Evolutionary conservation across 2,797 vertebrate genomes (phyloP).

Genomic region (Ciconia nigra): DNA sequence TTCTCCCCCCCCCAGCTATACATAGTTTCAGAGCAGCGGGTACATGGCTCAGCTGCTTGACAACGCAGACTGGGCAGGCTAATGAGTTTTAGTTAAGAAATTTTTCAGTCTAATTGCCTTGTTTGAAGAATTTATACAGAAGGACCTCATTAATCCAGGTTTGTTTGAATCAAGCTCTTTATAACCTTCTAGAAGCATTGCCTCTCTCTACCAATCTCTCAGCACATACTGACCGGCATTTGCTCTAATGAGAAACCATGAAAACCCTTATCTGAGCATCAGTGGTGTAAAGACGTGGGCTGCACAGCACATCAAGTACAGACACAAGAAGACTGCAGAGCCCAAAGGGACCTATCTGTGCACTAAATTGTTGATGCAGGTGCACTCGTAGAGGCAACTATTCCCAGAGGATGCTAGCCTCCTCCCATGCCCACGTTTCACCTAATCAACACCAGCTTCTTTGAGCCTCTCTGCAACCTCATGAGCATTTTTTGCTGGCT

Average conservation of each 20-base stretch:
- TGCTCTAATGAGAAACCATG: not conserved
- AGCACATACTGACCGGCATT: not conserved
- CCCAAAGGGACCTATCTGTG: not conserved
- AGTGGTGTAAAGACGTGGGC: fast-evolving
- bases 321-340: not conserved
- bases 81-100: not conserved
- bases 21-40: not conserved
- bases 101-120: not conserved
- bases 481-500: not conserved
- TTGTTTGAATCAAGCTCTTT: not conserved
- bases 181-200: not conserved
- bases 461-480: not conserved
- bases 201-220: not conserved
- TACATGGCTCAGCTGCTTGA: not conserved
- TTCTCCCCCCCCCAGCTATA: not conserved
- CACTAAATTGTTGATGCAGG: not conserved
- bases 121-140: not conserved
- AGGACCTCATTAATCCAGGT: not conserved
- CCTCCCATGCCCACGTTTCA: not conserved
- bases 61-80: not conserved
- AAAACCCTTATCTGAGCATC: not conserved
- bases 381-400: fast-evolving
- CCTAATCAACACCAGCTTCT: not conserved
- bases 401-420: not conserved
- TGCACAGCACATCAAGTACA: not conserved